Percentiles rank a stretch among this genome's conserved stretches.
These are phyloP conservation scores for Trichonephila clavipes DNA, from an alignment of 1,140 invertebrate species.

Conservation along the genomic window DNA sequence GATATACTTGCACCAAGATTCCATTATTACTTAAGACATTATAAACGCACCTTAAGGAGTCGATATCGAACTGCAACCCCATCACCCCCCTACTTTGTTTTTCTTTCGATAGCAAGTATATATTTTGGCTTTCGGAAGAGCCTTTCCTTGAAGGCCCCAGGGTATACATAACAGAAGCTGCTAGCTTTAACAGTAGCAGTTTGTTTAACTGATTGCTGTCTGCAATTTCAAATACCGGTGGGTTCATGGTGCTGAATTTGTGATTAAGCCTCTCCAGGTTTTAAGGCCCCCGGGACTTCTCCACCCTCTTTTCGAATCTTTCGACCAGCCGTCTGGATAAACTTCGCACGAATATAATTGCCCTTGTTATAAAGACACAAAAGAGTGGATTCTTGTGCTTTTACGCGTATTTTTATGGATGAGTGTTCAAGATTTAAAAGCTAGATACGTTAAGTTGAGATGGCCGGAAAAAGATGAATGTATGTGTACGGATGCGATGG, in stretches of 20 bases:
- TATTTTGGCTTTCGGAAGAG: neutral
- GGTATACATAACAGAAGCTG: slow-evolving; percentile 61
- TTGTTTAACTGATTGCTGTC: slow-evolving; percentile 71
- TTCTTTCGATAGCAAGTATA: neutral
- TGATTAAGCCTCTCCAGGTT: slow-evolving; percentile 49
- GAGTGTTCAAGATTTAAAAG: neutral
- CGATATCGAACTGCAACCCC: neutral
- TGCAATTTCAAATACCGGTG: slow-evolving; percentile 64
- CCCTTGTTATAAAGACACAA: neutral
- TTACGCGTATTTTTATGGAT: neutral
- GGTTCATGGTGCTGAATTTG: slow-evolving; percentile 64
- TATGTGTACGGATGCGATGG: too few species aligned
- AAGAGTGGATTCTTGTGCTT: neutral
- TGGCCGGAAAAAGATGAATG: too few species aligned
- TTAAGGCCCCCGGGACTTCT: slow-evolving; percentile 11
- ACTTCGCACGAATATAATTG: slow-evolving; percentile 58
- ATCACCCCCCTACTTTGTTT: neutral
- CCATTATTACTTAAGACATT: slow-evolving; percentile 3
- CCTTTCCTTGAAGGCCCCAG: neutral
- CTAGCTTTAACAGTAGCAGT: slow-evolving; percentile 66
- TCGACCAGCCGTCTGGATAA: neutral
- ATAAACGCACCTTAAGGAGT: neutral
- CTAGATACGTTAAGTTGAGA: neutral
- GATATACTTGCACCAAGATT: neutral
- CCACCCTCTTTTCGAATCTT: neutral